Base-by-base conservation (phyloP, 23 tunicate genomes). In the Diplosoma virens region DNA sequence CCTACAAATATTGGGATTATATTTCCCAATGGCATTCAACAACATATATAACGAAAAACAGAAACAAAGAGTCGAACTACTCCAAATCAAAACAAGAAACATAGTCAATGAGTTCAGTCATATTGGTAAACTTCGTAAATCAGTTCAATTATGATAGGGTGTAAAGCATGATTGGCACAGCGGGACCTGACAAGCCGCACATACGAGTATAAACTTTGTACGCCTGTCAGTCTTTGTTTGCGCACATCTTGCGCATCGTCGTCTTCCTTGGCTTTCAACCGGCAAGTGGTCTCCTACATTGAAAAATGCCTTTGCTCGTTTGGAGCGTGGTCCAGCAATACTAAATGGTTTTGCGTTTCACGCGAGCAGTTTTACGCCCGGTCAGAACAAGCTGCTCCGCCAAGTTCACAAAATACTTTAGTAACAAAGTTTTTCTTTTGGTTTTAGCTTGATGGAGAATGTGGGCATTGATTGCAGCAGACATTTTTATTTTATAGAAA, bases 401-500 rank as follows among this genome's bases (percentile, higher is more conserved):
- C 18, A 61, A 61, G 35, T 29, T 29, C 7, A 27, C 69, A 14
- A 61, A 61, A 61, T 26, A 61, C 69, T 61, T 61, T n/a, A 61
- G 69, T 6, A 61, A 61, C 9, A 35, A n/a, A 61, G 35, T 61
- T 61, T 61, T 61, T 20, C 6, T 56, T 56, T 56, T 61, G 34
- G 69, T 29, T 61, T 7, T 61, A n/a, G 69, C 69, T 61, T 61
- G 69, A 35, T 26, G 69, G 18, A 61, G 18, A 5, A 61, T 29
- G 35, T 61, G 69, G 34, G 69, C 69, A 61, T 61, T 61, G 34
- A 61, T 29, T 61, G 69, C 69, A 61, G 69, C 69, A 61, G 69
- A 61, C 69, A 29, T 61, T 61, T 61, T 34, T 26, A 61, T 61
- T 61, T 61, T 61, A 61, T 61, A 61, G 6, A 29, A 61, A 61